Evolutionary conservation across 2,888 invertebrate genomes (phyloP).

Genomic region (Drosophila aldrichi): DNA sequence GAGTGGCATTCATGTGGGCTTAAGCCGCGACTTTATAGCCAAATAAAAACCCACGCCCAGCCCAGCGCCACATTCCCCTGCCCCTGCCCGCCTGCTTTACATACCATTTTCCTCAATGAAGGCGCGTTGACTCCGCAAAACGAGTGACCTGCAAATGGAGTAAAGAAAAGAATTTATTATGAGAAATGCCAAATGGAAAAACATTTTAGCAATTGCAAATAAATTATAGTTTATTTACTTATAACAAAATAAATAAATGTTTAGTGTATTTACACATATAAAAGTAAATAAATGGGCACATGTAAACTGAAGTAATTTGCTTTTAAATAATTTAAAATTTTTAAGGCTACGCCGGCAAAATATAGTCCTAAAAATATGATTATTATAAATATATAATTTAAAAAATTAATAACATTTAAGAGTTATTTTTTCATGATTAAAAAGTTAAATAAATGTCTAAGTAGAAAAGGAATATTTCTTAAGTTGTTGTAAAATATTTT

Average conservation of each 20-base stretch:
- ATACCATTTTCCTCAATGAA: slow-evolving; percentile 85
- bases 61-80: slow-evolving; percentile 4
- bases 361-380: too few species aligned
- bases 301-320: neutral
- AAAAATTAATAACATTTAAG: too few species aligned
- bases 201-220: neutral
- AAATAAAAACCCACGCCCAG: slow-evolving; percentile 58
- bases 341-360: too few species aligned
- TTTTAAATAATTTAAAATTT: too few species aligned
- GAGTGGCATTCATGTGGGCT: slow-evolving; percentile 64
- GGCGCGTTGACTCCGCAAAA: slow-evolving; percentile 84
- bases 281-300: too few species aligned
- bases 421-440: too few species aligned
- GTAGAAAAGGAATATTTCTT: too few species aligned
- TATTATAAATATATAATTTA: too few species aligned
- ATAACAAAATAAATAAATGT: too few species aligned
- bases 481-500: too few species aligned
- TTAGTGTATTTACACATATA: too few species aligned
- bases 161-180: slow-evolving; percentile 37
- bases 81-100: slow-evolving; percentile 50
- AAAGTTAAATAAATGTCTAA: too few species aligned
- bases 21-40: slow-evolving; percentile 52
- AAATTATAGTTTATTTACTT: neutral
- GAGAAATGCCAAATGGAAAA: slow-evolving; percentile 1
- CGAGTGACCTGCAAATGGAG: slow-evolving; percentile 82